Evolutionary conservation across 2,888 invertebrate genomes (phyloP).

Genomic region (Hemicrepidius hirtus): DNA sequence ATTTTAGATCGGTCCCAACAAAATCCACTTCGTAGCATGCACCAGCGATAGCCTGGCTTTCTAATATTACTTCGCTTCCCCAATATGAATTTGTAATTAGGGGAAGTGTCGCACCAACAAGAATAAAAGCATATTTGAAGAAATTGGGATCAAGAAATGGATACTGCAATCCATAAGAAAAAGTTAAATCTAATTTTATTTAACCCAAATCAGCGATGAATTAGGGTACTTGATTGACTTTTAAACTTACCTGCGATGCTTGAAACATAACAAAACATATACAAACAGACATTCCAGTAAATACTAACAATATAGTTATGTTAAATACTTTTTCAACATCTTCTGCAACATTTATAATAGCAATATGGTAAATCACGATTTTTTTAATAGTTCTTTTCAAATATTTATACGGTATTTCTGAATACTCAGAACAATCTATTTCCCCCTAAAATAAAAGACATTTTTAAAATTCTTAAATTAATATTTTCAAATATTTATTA

Average conservation of each 20-base stretch:
- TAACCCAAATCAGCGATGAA: too few relatives aligned
- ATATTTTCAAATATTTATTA: too few relatives aligned
- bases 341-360: background rate
- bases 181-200: too few relatives aligned
- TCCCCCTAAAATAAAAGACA: background rate
- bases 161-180: background rate
- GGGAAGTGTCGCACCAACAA: background rate
- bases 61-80: slow-evolving; percentile 1
- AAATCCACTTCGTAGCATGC: slow-evolving; percentile 22
- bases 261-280: slow-evolving; percentile 9
- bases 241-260: background rate
- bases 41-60: slow-evolving; percentile 20
- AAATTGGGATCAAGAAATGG: background rate
- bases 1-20: slow-evolving; percentile 14
- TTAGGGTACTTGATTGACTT: too few relatives aligned
- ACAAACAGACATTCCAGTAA: background rate
- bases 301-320: background rate
- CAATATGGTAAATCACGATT: background rate
- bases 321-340: background rate
- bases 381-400: background rate
- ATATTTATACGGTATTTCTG: slow-evolving; percentile 4
- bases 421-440: background rate
- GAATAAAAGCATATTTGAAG: background rate
- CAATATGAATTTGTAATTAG: slow-evolving; percentile 9
- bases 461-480: too few relatives aligned